Evolutionary conservation across 2,888 invertebrate species (phyloP), one percentile per base, ranked within the genome.

Genomic region (Cephus rjabovi): DNA sequence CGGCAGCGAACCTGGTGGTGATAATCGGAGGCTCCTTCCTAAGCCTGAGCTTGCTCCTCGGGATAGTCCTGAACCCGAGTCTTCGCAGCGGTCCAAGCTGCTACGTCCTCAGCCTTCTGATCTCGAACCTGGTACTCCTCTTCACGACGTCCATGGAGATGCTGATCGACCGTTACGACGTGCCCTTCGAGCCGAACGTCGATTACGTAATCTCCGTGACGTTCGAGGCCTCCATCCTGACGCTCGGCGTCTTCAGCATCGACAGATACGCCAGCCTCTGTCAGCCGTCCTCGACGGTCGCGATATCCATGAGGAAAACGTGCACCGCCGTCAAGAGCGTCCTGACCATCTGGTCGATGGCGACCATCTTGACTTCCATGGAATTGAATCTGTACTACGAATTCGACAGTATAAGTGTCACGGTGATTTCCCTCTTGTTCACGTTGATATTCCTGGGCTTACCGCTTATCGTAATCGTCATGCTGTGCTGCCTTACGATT

Each of bases 151-250:
- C 87, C 15, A 78, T 84, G 74, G 84, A 87, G 74, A 79, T 87
- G 11, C 71, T 88, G 3, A 75, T 76, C 33, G 84, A 81, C 76
- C 83, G 81, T 81, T 86, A 86, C 81, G 75, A 79, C 74, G 35
- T 86, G 12, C 69, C 85, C 4, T 78, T 86, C 56, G 34, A 79
- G 35, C 76, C 87, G 23, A 86, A 90, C 79, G 81, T 86, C 78
- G 87, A 88, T 76, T 89, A 88, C 79, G 81, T 89, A 30, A 86
- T 84, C 12, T 77, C 86, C 74, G 79, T 90, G 71, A 90, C 84
- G 56, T 86, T 89, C 73, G 85, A 86, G 70, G 85, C 87, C 12
- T 86, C 88, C 2, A 79, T 87, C 1, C 76, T 87, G 73, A 89
- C 88, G 31, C 81, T 89, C 30, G 85, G 83, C 1, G 78, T 88